Evolutionary conservation across 2,797 vertebrate species (phyloP), one percentile per base, ranked within the genome.

Genomic region (Poeciliopsis turneri): DNA sequence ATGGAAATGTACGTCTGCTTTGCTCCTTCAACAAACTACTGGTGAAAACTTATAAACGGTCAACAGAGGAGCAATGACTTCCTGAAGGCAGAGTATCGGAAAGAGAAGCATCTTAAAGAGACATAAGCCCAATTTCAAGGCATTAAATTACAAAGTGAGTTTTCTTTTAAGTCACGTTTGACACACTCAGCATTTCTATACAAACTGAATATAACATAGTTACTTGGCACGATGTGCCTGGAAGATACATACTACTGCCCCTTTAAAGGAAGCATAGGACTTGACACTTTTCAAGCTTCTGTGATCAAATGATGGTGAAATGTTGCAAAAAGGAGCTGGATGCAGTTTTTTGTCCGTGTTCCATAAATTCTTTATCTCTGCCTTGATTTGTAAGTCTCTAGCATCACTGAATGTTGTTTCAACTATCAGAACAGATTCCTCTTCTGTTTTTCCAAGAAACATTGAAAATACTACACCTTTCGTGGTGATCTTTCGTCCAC

Each of bases 321-420:
- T 85, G 78, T 84, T 82, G 81, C 85, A 86, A 92, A 51, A 92
- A 91, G 88, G 84, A 92, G 84, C 81, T 87, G 87, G 87, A 83
- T 88, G 89, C 83, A 83, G 79, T 83, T 78, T 12, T 70, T 41
- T 77, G 47, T 80, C 46, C 59, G 43, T 69, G 68, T 57, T 64
- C 20, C 43, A 46, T 81, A 36, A 36, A 30, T 80, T 80, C 55
- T 80, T 43, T 79, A 77, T 79, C 61, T 82, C 72, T 80, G 61
- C 81, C 75, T 72, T 83, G 25, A 85, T 86, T 71, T 49, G 57
- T 71, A 55, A 33, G 66, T 61, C 74, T 47, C 72, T 73, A 70
- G 43, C 72, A 78, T 78, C 45, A 78, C 84, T 87, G 83, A 13
- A 81, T 78, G 82, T 86, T 84, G 78, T 77, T 59, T 69, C 59